Conservation (phyloP, 2,113 vertebrate genomes). For the Tamias sibiricus region DNA sequence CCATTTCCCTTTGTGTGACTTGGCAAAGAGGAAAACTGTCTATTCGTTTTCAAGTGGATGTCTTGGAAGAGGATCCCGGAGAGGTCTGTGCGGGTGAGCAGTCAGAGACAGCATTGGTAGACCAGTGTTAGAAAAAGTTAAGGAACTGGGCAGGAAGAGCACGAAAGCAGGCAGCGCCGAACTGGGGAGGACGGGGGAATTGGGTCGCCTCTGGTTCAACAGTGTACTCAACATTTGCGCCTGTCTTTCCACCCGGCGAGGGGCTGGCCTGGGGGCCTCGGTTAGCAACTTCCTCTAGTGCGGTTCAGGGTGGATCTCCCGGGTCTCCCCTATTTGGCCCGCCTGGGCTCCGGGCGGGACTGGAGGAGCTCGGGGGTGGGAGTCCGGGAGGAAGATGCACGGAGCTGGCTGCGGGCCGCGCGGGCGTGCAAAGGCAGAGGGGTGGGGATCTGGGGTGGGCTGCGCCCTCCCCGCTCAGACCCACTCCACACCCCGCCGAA, state of each 20-base stretch:
- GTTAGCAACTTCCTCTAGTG: neutral
- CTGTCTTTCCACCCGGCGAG: too few species aligned
- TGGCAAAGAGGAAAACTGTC: neutral
- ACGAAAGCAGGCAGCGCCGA: neutral
- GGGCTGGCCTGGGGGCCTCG: neutral
- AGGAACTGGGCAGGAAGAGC: neutral
- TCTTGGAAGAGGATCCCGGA: neutral
- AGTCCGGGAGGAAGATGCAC: constrained; percentile 52
- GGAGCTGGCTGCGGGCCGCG: neutral
- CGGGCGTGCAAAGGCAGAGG: neutral
- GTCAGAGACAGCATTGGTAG: neutral
- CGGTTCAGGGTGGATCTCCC: neutral
- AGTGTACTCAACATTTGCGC: neutral
- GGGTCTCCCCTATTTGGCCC: constrained; percentile 72
- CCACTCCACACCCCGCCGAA: constrained; percentile 75
- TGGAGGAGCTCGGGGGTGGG: constrained; percentile 39
- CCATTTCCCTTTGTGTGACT: neutral
- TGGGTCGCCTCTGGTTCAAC: neutral
- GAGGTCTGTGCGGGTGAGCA: neutral
- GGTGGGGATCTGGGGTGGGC: constrained; percentile 65
- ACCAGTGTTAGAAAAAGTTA: neutral
- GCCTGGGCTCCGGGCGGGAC: constrained; percentile 47
- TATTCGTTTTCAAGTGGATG: neutral
- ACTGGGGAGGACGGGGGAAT: neutral
- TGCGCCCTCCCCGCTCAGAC: constrained; percentile 57